These are phyloP conservation scores for Eupithecia dodoneata DNA, from an alignment of 2,888 invertebrate species.

Conservation along the genomic window DNA sequence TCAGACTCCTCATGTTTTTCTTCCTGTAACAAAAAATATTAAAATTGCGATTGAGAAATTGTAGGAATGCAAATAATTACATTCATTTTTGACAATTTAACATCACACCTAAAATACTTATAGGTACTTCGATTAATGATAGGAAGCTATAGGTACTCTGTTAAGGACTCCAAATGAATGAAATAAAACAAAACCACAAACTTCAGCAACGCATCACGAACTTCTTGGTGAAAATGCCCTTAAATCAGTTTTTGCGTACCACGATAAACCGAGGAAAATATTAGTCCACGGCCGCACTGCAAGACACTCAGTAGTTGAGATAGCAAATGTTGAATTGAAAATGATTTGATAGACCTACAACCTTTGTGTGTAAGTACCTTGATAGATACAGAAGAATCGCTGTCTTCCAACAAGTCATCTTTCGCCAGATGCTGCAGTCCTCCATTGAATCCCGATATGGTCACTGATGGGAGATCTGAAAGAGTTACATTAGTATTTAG, in stretches of 20 bases:
- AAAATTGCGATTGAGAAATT: neutral
- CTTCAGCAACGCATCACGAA: no score
- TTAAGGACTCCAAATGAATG: no score
- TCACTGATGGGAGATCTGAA: constrained; percentile 66
- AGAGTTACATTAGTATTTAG: constrained; percentile 10
- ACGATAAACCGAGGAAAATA: no score
- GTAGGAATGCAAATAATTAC: neutral
- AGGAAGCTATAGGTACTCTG: no score
- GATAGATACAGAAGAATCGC: constrained; percentile 65
- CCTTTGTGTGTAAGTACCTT: constrained; percentile 46
- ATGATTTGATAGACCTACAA: neutral
- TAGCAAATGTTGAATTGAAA: neutral
- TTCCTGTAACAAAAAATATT: constrained; percentile 54
- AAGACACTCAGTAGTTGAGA: no score
- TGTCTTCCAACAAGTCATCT: constrained; percentile 70
- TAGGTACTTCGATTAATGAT: no score
- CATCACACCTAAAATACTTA: no score
- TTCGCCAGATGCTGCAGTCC: constrained; percentile 66
- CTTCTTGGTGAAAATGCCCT: no score
- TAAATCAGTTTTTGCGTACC: no score
- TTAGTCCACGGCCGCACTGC: no score
- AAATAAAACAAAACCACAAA: no score
- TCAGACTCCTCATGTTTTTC: constrained; percentile 54
- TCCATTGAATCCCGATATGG: constrained; percentile 65
- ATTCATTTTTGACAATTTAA: no score